Evolutionary conservation across 1,140 invertebrate species (phyloP).

Genomic region (Triops cancriformis): DNA sequence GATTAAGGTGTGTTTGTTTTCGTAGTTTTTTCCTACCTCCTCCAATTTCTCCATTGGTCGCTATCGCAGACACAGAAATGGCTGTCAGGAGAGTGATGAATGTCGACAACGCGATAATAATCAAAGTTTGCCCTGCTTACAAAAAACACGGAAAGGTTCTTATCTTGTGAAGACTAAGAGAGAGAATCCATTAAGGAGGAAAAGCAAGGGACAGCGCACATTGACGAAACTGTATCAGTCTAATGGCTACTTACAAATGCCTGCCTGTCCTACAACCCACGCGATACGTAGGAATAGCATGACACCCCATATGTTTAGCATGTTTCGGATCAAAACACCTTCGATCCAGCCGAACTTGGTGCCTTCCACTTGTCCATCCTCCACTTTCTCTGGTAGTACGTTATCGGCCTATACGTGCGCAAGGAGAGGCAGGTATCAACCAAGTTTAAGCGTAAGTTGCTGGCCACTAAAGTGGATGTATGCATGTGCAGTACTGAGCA

Average conservation of each 20-base stretch:
- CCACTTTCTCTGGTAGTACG: not conserved
- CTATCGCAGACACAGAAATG: slow-evolving; percentile 91
- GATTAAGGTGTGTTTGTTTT: slow-evolving; percentile 4
- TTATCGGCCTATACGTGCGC: not conserved
- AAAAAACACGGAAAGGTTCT: no score
- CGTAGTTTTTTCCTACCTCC: slow-evolving; percentile 57
- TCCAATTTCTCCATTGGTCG: slow-evolving; percentile 97
- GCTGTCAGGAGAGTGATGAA: slow-evolving; percentile 89
- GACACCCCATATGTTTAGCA: slow-evolving; percentile 63
- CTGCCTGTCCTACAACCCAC: slow-evolving; percentile 76
- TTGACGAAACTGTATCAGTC: not conserved
- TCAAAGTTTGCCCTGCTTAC: slow-evolving; percentile 37
- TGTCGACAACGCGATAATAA: slow-evolving; percentile 81
- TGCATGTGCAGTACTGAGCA: no score
- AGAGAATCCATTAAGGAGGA: not conserved
- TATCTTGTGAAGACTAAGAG: not conserved
- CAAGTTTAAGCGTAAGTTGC: no score
- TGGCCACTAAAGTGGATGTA: no score
- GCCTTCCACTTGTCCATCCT: slow-evolving; percentile 30
- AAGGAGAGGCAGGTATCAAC: no score
- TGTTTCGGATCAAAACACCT: slow-evolving; percentile 57
- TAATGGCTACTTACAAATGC: slow-evolving; percentile 47
- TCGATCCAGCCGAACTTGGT: slow-evolving; percentile 88
- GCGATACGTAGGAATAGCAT: slow-evolving; percentile 75
- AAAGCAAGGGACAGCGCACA: not conserved